phyloP scores from a whole-genome alignment of 1,140 invertebrate species.

The Archegozetes longisetosus region DNA sequence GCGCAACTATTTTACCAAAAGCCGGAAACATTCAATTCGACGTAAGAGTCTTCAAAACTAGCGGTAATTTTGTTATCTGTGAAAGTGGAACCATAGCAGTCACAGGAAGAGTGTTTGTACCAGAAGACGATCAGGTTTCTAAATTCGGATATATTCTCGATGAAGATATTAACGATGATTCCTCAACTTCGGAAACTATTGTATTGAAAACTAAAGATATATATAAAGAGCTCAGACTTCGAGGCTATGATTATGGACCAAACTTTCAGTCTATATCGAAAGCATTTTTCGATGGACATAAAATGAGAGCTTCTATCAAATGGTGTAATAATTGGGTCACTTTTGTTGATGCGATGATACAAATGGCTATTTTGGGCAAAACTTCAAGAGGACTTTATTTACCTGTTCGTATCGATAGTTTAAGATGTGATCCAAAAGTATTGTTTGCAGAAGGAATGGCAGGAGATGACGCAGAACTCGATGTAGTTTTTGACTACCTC shows the following conservation, averaged over 20 bases:
- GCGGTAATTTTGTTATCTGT: constrained; percentile 75
- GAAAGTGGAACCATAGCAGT: constrained; percentile 69
- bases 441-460: background rate
- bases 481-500: constrained; percentile 9
- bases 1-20: constrained; percentile 78
- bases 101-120: constrained; percentile 46
- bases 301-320: constrained; percentile 14
- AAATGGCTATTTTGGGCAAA: constrained; percentile 36
- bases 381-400: constrained; percentile 58
- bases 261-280: constrained; percentile 62
- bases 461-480: constrained; percentile 20
- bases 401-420: constrained; percentile 65
- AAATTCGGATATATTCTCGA: constrained; percentile 28
- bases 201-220: no score
- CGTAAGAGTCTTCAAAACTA: constrained; percentile 67
- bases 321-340: constrained; percentile 37
- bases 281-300: no score
- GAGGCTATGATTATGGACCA: constrained; percentile 84
- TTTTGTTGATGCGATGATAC: constrained; percentile 38
- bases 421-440: constrained; percentile 28
- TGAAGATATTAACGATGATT: no score
- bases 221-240: constrained; percentile 79
- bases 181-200: no score
- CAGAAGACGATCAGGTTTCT: background rate
- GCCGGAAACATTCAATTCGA: constrained; percentile 56